Base-by-base conservation (phyloP, 2,113 vertebrate genomes). In the Sorex fumeus region DNA sequence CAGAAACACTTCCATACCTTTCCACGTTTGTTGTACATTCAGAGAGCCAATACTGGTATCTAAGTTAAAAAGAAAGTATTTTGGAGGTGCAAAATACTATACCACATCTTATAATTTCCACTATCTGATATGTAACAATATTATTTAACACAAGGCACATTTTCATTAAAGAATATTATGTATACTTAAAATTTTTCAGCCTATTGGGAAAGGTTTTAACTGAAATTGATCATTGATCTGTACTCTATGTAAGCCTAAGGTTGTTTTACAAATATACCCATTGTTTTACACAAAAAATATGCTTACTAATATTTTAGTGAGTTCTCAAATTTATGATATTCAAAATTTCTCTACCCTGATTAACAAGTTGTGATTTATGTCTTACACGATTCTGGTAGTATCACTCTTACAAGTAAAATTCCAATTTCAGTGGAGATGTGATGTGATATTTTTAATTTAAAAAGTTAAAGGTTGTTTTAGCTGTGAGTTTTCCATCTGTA, bases 221-320 rank as follows among this genome's bases (percentile, higher is more conserved):
- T 19, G 0, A 12, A 43, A 71, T 2, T 12, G 15, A 71, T 32
- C 8, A 25, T 13, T 86, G 13, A 0, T 0, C 3, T 76, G 66
- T 70, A 28, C 0, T 43, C 3, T 45, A 4, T n/a, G 23, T 43
- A 3, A 6, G 0, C 11, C 30, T 67, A 67, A 53, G 12, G 15
- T 53, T 53, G 12, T 53, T 53, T 13, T 53, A 53, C 13, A 16
- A 53, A 53, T 19, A 53, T 53, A 53, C 53, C 13, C 53, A 53
- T 15, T 53, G n/a, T 53, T 53, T 53, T 2, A 53, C 15, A 15
- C 53, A 53, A 53, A 53, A 53, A 53, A 40, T 53, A 53, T 53
- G 53, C 53, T 53, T 16, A 53, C 53, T 53, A 53, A 53, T 53
- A 53, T 16, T 53, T 53, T 53, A 53, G 53, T 53, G 53, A 53